A percentile compares a stretch with the other conserved stretches of the same genome.
Evolutionary conservation across 2,113 vertebrate species (phyloP).

Genomic region (Tringa solitaria): DNA sequence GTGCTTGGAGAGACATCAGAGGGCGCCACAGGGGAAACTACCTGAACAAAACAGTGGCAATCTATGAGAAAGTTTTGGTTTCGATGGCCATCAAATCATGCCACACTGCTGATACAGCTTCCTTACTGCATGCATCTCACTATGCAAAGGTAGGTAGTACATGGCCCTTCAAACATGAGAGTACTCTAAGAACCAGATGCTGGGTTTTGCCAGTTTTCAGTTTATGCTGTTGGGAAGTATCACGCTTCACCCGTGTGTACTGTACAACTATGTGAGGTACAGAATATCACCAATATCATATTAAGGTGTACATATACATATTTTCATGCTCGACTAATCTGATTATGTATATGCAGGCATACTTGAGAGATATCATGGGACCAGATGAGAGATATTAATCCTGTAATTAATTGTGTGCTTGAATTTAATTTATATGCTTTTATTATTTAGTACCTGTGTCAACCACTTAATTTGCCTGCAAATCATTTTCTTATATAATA

Average conservation of each 20-base stretch:
- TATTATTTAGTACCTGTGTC: constrained; percentile 64
- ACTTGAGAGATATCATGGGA: neutral
- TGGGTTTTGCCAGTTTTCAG: neutral
- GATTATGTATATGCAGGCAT: neutral
- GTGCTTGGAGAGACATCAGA: neutral
- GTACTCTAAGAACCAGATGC: neutral
- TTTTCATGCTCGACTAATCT: neutral
- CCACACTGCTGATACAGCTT: neutral
- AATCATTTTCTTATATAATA: constrained; percentile 43
- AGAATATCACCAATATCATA: neutral
- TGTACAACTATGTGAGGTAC: neutral
- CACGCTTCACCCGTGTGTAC: neutral
- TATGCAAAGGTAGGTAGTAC: neutral
- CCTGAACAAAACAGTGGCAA: neutral
- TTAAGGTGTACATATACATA: constrained; percentile 9
- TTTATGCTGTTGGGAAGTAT: neutral
- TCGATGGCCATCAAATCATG: neutral
- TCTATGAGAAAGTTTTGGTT: neutral
- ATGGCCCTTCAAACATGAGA: neutral
- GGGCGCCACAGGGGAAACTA: neutral
- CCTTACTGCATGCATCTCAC: neutral
- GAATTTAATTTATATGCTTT: constrained; percentile 55
- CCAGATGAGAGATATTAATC: neutral
- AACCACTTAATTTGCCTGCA: constrained; percentile 56
- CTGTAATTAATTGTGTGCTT: constrained; percentile 40